These are phyloP conservation scores for Trialeurodes vaporariorum DNA, from an alignment of 1,140 invertebrate species.

Conservation along the genomic window DNA sequence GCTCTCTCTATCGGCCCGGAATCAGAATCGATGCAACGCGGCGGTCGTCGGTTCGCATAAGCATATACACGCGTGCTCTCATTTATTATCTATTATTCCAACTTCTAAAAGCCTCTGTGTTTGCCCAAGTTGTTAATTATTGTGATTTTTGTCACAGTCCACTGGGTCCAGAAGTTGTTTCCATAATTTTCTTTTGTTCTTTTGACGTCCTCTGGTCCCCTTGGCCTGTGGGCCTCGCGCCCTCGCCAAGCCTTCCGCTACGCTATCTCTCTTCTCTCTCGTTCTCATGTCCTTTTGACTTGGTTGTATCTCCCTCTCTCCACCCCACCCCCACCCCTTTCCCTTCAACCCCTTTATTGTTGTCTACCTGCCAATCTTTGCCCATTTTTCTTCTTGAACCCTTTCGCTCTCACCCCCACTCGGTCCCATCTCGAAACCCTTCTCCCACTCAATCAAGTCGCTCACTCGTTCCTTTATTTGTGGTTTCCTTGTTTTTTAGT, in stretches of 20 bases:
- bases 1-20: neutral
- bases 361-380: neutral
- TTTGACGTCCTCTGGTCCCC: no score
- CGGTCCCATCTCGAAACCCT: neutral
- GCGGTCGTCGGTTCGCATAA: no score
- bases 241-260: neutral
- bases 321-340: no score
- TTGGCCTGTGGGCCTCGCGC: no score
- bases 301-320: neutral
- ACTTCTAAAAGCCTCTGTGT: neutral
- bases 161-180: neutral
- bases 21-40: no score
- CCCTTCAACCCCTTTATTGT: no score
- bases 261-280: neutral
- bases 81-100: constrained; percentile 1
- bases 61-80: neutral
- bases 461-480: neutral
- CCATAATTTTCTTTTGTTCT: neutral
- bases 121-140: neutral
- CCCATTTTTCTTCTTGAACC: neutral
- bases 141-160: neutral
- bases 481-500: neutral
- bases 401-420: neutral
- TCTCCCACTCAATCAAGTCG: neutral
- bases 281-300: neutral